Percentiles rank a stretch among this genome's conserved stretches.
phyloP scores from a whole-genome alignment of 2,888 invertebrate genomes.

The Scelioninae gen. 1 region DNA sequence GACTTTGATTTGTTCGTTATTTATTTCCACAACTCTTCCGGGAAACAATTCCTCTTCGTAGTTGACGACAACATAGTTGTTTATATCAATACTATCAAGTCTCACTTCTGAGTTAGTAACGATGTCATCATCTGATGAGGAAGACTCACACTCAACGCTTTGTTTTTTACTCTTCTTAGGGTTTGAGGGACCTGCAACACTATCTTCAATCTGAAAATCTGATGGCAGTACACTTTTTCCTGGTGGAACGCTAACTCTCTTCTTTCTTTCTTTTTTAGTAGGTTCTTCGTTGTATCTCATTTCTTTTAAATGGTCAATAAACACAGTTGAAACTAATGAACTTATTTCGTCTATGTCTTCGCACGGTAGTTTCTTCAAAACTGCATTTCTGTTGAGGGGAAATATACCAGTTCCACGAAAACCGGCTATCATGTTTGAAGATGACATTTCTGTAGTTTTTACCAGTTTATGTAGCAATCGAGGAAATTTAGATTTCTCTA shows the following conservation, averaged over 20 bases:
- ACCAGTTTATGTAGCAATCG: background rate
- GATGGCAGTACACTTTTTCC: background rate
- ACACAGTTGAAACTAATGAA: background rate
- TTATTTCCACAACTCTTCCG: background rate
- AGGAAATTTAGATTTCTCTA: conserved; percentile 1
- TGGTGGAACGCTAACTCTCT: background rate
- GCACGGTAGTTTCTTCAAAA: conserved; percentile 3
- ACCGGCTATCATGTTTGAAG: conserved; percentile 1
- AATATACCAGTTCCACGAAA: background rate
- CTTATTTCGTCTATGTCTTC: background rate
- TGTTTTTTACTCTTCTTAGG: background rate
- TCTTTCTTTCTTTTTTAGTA: background rate
- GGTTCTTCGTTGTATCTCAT: background rate
- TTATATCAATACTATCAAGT: background rate
- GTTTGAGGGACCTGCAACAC: background rate
- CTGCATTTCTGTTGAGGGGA: background rate
- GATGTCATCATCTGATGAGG: too few relatives aligned
- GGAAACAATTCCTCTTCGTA: conserved; percentile 1
- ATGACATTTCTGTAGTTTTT: background rate
- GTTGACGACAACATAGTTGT: background rate
- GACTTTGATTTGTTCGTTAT: background rate
- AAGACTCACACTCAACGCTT: too few relatives aligned
- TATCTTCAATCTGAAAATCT: background rate
- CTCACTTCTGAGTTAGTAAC: too few relatives aligned
- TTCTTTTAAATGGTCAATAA: background rate